Evolutionary conservation across 1,140 invertebrate species (phyloP).

Genomic region (Apolygus lucorum): DNA sequence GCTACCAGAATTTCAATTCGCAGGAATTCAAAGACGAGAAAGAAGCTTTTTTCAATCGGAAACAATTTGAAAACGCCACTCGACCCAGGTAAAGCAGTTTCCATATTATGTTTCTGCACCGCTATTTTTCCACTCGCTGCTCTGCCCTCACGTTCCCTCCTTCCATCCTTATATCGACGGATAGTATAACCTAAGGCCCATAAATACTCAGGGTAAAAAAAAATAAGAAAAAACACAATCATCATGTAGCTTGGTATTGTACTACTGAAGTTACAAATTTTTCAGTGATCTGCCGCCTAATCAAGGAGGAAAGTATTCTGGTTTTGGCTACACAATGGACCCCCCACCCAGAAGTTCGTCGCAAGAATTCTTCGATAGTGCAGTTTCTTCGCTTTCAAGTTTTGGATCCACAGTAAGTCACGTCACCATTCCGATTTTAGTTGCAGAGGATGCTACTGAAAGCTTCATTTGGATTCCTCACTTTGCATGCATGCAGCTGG

Average conservation of each 20-base stretch:
- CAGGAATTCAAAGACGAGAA: conserved; percentile 58
- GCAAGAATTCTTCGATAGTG: conserved; percentile 46
- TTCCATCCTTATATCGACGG: too few species aligned
- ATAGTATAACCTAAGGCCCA: too few species aligned
- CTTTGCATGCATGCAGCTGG: too few species aligned
- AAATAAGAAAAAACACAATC: background rate
- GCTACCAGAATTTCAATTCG: conserved; percentile 53
- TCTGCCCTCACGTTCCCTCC: too few species aligned
- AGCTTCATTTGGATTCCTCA: background rate
- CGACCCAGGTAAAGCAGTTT: conserved; percentile 69
- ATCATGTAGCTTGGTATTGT: conserved; percentile 12
- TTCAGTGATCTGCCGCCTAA: conserved; percentile 66
- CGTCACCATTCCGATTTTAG: background rate
- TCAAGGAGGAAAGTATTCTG: conserved; percentile 78
- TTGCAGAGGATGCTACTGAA: background rate
- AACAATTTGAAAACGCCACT: conserved; percentile 64
- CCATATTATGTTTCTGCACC: too few species aligned
- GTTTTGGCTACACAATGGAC: conserved; percentile 72
- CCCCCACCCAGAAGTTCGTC: conserved; percentile 63
- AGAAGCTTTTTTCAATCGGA: conserved; percentile 63
- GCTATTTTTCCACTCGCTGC: too few species aligned
- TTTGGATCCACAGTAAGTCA: conserved; percentile 27
- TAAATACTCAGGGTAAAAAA: background rate
- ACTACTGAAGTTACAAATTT: conserved; percentile 18
- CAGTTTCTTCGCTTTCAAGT: conserved; percentile 29